Base-by-base conservation (phyloP, 2,113 vertebrate genomes). In the Caretta caretta region DNA sequence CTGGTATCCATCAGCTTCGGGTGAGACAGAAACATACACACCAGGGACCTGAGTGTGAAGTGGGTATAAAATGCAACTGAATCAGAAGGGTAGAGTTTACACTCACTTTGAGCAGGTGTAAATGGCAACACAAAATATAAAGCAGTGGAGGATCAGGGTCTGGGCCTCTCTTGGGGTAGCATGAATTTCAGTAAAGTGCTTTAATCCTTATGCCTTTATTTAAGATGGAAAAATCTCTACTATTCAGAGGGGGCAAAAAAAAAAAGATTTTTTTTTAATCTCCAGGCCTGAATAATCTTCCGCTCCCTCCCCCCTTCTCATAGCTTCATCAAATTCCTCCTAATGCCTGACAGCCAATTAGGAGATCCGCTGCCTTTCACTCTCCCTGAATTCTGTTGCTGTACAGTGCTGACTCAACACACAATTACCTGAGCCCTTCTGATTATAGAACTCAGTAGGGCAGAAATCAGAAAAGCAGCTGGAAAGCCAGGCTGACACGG, bases 401-500 rank as follows among this genome's bases (percentile, higher is more conserved):
- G 27, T 29, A 20, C 4, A 0, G 16, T 62, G 49, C 50, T 92
- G 46, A 10, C 62, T 27, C 31, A 85, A 10, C 1, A 1, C 0
- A 0, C 17, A 22, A 49, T 82, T 4, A 1, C 8, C 14, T 48
- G 49, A 5, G 12, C 17, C 10, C 10, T 48, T 91, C 78, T 91
- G 86, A 13, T 27, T 22, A 0, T 14, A 81, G 35, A 27, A 17
- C 20, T 53, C 49, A 6, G 46, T 3, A 25, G 84, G 4, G 6
- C 0, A 27, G 79, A 62, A 49, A 20, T 5, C 1, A 31, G 78
- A 54, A 80, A 9, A 80, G 2, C 4, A 51, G 3, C 10, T 1
- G 0, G 1, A 3, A 0, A 0, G 22, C 38, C 0, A 0, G 5
- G 29, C 0, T 91, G 75, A 83, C 13, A 19, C 3, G 1, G 49